Percentiles rank a stretch among this genome's conserved stretches.
phyloP scores from a whole-genome alignment of 2,888 invertebrate species.

The Odontocolon sp. region DNA sequence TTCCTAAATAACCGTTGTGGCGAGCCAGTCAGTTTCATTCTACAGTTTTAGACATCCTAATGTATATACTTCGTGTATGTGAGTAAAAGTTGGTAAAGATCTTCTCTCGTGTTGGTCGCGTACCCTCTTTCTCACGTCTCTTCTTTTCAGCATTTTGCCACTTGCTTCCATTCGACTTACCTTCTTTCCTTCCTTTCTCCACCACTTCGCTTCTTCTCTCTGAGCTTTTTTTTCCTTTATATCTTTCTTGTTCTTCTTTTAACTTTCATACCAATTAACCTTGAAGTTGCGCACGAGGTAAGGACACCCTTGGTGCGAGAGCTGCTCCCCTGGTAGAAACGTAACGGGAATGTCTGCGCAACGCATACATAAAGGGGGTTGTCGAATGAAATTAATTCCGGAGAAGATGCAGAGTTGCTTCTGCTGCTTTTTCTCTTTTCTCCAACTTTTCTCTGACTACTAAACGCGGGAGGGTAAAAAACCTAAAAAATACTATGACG shows the following conservation, averaged over 20 bases:
- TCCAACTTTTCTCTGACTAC: not conserved
- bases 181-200: constrained; percentile 43
- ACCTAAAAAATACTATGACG: not conserved
- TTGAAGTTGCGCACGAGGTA: constrained; percentile 65
- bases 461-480: constrained; percentile 21
- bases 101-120: constrained; percentile 46
- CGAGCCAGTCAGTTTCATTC: too few species aligned
- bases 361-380: constrained; percentile 72
- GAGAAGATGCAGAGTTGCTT: constrained; percentile 70
- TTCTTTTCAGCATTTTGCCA: constrained; percentile 44
- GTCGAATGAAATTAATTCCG: constrained; percentile 78
- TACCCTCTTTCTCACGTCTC: constrained; percentile 48
- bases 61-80: too few species aligned
- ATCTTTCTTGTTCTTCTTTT: constrained; percentile 24
- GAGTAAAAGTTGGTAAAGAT: constrained; percentile 30
- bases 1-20: too few species aligned
- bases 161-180: constrained; percentile 58
- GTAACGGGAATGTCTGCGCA: constrained; percentile 19
- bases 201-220: constrained; percentile 45
- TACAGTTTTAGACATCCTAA: too few species aligned
- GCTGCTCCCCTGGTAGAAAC: constrained; percentile 8
- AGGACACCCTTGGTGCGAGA: constrained; percentile 49
- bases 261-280: constrained; percentile 77
- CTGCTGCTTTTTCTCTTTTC: constrained; percentile 54
- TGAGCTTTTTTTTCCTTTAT: constrained; percentile 51